Base-by-base conservation (phyloP, 2,888 invertebrate genomes). In the Meiosimyza platycephala region DNA sequence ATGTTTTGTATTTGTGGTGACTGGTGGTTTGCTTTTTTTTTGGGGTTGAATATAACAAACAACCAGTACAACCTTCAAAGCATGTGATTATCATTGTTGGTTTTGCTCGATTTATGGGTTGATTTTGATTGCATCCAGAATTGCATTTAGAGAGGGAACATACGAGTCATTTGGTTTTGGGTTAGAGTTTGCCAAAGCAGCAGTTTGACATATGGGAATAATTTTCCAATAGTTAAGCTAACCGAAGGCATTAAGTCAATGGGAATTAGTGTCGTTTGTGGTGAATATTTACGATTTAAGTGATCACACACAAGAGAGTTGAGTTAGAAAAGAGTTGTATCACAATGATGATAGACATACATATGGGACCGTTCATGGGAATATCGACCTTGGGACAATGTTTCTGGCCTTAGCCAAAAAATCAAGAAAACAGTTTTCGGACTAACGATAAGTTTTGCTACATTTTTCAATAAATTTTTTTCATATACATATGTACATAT, bases 181-280 rank as follows among this genome's bases (percentile, higher is more conserved):
- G 11, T 22, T 13, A 15, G 22, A 48, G 15, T 40, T 40, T 18
- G 12, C 13, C 28, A 28, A 40, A 9, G 6, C 40, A 40, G 40
- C 16, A 67, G 59, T 66, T 57, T 62, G 57, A 83, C 83, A 83
- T 84, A 83, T 84, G 83, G 79, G 80, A 77, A 78, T 80, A 82
- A 83, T 84, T 83, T 84, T 78, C 79, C 78, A 83, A 80, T 78
- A 81, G 79, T 82, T 84, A 82, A 78, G 78, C 69, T 22, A 40
- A 64, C 47, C 68, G 67, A 67, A 70, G 48, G 59, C 75, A 75
- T 64, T 75, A 75, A 75, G 75, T 75, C 75, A 72, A 75, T 72
- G 28, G 72, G 75, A 64, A 74, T 75, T 75, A 75, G 72, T 70
- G 75, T 71, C 73, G 63, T 67, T 65, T 66, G 72, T 28, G 60